Base-by-base conservation (phyloP, 2,888 invertebrate genomes). In the Caenorhabditis wallacei region DNA sequence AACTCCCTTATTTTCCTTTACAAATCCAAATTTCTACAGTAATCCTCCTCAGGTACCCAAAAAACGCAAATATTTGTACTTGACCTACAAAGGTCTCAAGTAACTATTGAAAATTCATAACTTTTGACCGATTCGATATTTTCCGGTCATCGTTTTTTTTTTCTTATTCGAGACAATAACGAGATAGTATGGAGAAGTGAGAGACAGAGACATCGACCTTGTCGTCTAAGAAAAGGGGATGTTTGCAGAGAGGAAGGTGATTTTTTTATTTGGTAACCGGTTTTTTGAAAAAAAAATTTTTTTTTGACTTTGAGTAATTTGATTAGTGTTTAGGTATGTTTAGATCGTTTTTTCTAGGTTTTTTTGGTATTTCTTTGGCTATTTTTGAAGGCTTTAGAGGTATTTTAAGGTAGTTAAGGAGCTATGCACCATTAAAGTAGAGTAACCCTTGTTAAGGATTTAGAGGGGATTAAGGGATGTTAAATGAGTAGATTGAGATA, bases 41-140 rank as follows among this genome's bases (percentile, higher is more conserved):
- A 16, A 16, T 10, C 18, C 35, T n/a, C 30, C 57, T 37, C 18
- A 13, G 20, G 30, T 30, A 20, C 18, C 35, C 37, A 57, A 13
- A 56, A 69, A 20, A 48, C 2, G 18, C 69, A 57, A 72, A 72
- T 61, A 61, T 61, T 72, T 63, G 46, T 48, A 48, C 66, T 74
- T 74, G 64, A 57, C 66, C 74, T 56, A 13, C 10, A 72, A 72
- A 63, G 35, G n/a, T 10, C 10, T 16, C n/a, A n/a, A n/a, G n/a
- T n/a, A n/a, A n/a, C n/a, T n/a, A 66, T 74, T 26, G 48, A 64
- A 66, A 74, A 74, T 74, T 74, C 74, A 74, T 74, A 74, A 74
- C 74, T 74, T 74, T 66, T 74, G 64, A 64, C 66, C 66, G 20
- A 8, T 53, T 24, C 40, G 4, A 8, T 11, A 4, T 40, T 40